Base-by-base conservation (phyloP, 2,888 invertebrate species). In the Mimas tiliae region DNA sequence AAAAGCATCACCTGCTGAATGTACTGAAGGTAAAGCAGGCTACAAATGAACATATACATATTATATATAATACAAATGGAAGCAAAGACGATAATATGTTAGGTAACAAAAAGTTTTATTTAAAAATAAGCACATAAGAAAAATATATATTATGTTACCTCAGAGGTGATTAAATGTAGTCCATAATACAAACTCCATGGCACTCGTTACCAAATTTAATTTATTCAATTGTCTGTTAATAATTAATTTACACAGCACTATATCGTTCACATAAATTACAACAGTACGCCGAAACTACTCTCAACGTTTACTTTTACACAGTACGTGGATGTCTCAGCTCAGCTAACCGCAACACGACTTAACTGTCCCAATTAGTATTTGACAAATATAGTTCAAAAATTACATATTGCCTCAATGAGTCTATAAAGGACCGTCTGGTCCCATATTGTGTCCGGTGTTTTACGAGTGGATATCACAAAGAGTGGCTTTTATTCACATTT, bases 401-500 rank as follows among this genome's bases (percentile, higher is more conserved):
- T 80, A 82, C 80, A 81, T 83, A 78, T 79, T 72, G 73, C 65
- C 72, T 74, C 76, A 77, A 81, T 77, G 82, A 82, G 80, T 74
- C 74, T 80, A 78, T 74, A 84, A 84, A 84, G 81, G 77, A 73
- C 70, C 74, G 75, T 79, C 76, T 79, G 79, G 79, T 75, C 80
- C 76, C 81, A 84, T 85, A 84, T 78, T 81, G 82, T 85, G 82
- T 84, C 75, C 80, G 69, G 77, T 83, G 58, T 83, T 82, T 83
- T 83, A 82, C 77, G 76, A 80, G 78, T 83, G 74, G 78, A 79
- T 82, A 76, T 84, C 87, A 90, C 87, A 87, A 87, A 84, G 83
- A 80, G 79, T 79, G 81, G 38, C 58, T 84, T 87, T 87, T 84
- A 85, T 87, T 87, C 89, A 91, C 90, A 85, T 86, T 74, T 79